Evolutionary conservation across 2,888 invertebrate species (phyloP), one percentile per base, ranked within the genome.

Genomic region (Asteroscopus sphinx): DNA sequence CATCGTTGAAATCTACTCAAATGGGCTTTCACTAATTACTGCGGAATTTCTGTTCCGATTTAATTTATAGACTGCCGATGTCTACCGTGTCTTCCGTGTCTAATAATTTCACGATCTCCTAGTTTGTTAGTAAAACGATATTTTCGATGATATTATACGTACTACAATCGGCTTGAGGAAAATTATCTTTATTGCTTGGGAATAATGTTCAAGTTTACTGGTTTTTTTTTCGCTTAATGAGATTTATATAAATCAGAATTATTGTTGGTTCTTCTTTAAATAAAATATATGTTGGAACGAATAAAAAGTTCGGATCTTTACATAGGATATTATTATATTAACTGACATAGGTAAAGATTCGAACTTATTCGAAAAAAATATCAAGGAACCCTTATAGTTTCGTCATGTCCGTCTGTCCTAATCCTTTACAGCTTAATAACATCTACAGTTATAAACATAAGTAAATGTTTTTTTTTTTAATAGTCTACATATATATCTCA

Each of bases 41-140:
- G 46, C 62, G 59, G 70, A 81, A 82, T 72, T 83, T 80, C 78
- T 69, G 73, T 73, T 79, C 68, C 70, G 77, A 78, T 86, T 87
- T 85, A 87, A 87, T 88, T 87, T 88, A 87, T 81, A 74, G 77
- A 78, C 77, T 77, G 78, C 73, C 76, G 72, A 77, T 80, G 69
- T 73, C 74, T 70, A 55, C 57, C 73, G n/a, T n/a, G n/a, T n/a
- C n/a, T n/a, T n/a, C n/a, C n/a, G 57, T 63, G 53, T 75, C 68
- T 71, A 68, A 80, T 79, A 80, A 75, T 76, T 74, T 66, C 55
- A 55, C 44, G 51, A 54, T 54, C 21, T 51, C 32, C 47, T 73
- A 55, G 47, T 62, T 72, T 62, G 48, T 72, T 44, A 32, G 42
- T 49, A 61, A 57, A 71, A 54, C 41, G 35, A 60, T 62, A 62